Evolutionary conservation across 2,888 invertebrate genomes (phyloP).

Genomic region (Pyrgus malvae): DNA sequence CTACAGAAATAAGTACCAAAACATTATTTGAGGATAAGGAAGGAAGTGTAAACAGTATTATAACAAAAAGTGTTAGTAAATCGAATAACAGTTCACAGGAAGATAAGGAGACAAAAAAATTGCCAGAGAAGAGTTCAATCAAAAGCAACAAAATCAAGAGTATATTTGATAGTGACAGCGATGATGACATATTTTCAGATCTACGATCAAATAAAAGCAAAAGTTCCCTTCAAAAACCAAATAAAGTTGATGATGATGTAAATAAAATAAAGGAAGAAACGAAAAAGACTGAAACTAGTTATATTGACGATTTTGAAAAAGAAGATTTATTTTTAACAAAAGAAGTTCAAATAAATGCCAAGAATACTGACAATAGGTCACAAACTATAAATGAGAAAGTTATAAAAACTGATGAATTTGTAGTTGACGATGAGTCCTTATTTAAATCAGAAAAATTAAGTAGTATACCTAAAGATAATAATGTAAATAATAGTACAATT

Average conservation of each 20-base stretch:
- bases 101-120: constrained; percentile 22
- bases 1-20: too few species aligned
- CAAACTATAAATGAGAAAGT: constrained; percentile 10
- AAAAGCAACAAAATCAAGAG: constrained; percentile 35
- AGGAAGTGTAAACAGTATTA: neutral
- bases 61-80: neutral
- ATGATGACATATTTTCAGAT: constrained; percentile 50
- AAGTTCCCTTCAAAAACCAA: neutral
- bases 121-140: neutral
- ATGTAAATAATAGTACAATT: neutral
- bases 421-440: constrained; percentile 5
- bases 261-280: constrained; percentile 3
- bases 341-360: neutral
- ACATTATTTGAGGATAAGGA: too few species aligned
- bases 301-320: constrained; percentile 13
- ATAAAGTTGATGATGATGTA: neutral
- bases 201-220: constrained; percentile 17
- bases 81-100: neutral
- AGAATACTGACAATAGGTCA: neutral
- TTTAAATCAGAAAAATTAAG: neutral
- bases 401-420: neutral
- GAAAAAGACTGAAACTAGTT: constrained; percentile 4
- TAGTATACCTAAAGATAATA: neutral
- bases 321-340: constrained; percentile 20
- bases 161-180: constrained; percentile 53